Percentiles rank a stretch among this genome's conserved stretches.
Evolutionary conservation across 2,797 vertebrate genomes (phyloP).

Genomic region (Xerus rutilus): DNA sequence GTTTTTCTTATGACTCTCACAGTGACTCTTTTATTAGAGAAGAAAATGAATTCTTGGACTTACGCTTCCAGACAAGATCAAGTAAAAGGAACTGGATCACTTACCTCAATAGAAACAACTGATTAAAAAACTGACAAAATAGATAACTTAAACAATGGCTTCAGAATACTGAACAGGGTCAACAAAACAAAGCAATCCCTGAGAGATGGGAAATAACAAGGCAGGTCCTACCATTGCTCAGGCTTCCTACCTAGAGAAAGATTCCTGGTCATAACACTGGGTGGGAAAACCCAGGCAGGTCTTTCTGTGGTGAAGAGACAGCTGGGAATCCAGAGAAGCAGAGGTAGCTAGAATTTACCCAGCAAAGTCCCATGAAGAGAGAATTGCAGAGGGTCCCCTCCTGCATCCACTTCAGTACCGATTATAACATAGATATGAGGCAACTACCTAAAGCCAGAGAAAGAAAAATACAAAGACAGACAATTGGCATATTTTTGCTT

Average conservation of each 20-base stretch:
- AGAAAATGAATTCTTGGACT: slow-evolving; percentile 59
- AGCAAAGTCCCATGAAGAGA: not conserved
- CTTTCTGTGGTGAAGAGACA: not conserved
- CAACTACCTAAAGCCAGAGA: not conserved
- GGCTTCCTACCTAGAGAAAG: not conserved
- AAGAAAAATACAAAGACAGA: not conserved
- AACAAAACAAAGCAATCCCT: not conserved
- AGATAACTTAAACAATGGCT: not conserved
- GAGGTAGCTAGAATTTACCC: not conserved
- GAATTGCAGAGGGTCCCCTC: not conserved
- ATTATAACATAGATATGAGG: not conserved
- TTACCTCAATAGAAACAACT: not conserved
- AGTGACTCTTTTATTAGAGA: slow-evolving; percentile 48
- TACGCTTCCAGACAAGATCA: not conserved
- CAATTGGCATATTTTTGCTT: not conserved
- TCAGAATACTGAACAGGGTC: not conserved
- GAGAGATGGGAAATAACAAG: not conserved
- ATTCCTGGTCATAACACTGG: not conserved
- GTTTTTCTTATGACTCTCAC: slow-evolving; percentile 35
- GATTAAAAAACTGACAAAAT: not conserved
- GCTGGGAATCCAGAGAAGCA: not conserved
- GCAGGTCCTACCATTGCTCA: not conserved
- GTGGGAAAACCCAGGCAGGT: not conserved
- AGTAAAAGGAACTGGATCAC: not conserved
- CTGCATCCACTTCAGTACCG: not conserved